Evolutionary conservation across 2,113 vertebrate species (phyloP).

Genomic region (Tupaia chinensis): DNA sequence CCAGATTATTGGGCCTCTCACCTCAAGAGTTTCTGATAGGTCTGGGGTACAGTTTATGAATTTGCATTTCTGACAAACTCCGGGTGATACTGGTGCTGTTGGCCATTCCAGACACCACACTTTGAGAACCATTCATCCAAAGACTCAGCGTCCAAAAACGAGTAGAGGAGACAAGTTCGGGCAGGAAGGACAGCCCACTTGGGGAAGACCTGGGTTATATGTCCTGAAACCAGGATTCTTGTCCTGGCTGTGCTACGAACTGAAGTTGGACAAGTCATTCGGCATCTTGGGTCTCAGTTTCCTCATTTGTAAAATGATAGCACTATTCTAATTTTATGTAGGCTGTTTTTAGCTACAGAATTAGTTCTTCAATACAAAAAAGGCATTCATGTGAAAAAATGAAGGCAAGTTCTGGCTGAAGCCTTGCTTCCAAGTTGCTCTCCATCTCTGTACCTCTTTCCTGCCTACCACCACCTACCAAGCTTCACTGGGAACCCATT

Average conservation of each 20-base stretch:
- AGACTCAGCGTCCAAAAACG: background rate
- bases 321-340: background rate
- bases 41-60: background rate
- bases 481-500: background rate
- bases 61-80: constrained; percentile 26
- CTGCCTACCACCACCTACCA: no score
- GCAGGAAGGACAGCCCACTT: background rate
- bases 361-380: background rate
- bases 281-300: constrained; percentile 51
- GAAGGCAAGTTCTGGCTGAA: background rate
- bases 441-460: background rate
- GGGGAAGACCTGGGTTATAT: background rate
- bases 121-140: background rate
- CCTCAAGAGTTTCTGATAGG: background rate
- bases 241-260: background rate
- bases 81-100: background rate
- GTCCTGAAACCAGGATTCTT: background rate
- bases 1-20: background rate
- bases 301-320: constrained; percentile 60
- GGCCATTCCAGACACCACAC: background rate
- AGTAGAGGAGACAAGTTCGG: background rate
- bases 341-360: constrained; percentile 1
- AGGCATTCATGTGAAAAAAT: background rate
- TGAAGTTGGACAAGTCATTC: background rate
- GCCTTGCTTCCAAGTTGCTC: background rate